phyloP scores from a whole-genome alignment of 2,113 vertebrate species.

The Dunckerocampus dactyliophorus region DNA sequence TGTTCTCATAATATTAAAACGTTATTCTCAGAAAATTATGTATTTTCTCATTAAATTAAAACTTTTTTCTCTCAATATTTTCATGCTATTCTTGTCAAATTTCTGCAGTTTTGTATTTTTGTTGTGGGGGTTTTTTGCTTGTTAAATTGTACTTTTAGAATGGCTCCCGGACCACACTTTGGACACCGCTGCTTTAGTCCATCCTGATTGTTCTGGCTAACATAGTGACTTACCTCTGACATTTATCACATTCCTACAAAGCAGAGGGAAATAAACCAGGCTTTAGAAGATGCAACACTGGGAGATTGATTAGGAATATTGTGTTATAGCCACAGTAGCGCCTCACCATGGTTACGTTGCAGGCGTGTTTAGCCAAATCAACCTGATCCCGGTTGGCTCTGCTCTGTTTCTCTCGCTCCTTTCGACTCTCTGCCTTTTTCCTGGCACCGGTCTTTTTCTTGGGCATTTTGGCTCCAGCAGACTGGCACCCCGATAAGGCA shows the following conservation, averaged over 20 bases:
- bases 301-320: not conserved
- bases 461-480: constrained; percentile 76
- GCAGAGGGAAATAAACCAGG: constrained; percentile 19
- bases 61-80: too few relatives aligned
- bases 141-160: too few relatives aligned
- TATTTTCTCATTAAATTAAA: too few relatives aligned
- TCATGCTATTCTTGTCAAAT: too few relatives aligned
- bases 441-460: constrained; percentile 98
- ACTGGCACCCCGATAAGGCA: not conserved
- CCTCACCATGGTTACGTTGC: constrained; percentile 86
- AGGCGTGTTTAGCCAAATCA: constrained; percentile 93
- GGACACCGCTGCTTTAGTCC: not conserved
- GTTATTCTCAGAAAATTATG: too few relatives aligned
- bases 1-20: too few relatives aligned
- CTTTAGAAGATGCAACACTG: not conserved
- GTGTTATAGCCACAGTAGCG: not conserved
- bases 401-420: constrained; percentile 90
- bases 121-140: too few relatives aligned
- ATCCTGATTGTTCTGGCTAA: not conserved
- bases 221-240: constrained; percentile 81
- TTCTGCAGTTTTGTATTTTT: too few relatives aligned
- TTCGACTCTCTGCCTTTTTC: constrained; percentile 93
- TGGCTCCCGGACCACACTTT: too few relatives aligned
- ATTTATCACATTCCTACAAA: constrained; percentile 95
- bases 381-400: constrained; percentile 82